A percentile compares a stretch with the other conserved stretches of the same genome.
Evolutionary conservation across 1,140 invertebrate genomes (phyloP).

Genomic region (Brachionus manjavacas): DNA sequence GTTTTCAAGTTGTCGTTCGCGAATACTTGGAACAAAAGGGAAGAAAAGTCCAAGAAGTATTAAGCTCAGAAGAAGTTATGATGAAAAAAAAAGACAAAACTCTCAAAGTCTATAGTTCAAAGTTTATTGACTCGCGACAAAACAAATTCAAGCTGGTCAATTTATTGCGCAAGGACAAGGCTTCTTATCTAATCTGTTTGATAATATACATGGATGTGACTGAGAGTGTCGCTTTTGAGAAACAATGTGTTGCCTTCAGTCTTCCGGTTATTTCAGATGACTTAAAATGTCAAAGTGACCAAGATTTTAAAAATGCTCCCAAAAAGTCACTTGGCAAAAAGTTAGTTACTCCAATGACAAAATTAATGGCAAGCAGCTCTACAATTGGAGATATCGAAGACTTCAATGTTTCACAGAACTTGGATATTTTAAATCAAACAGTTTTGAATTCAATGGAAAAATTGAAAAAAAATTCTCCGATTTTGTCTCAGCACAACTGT

Average conservation of each 20-base stretch:
- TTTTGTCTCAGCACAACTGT: neutral
- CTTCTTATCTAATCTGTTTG: slow-evolving; percentile 24
- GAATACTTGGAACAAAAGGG: slow-evolving; percentile 7
- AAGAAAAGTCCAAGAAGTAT: neutral
- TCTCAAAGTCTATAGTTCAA: slow-evolving; percentile 24
- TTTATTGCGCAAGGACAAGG: slow-evolving; percentile 12
- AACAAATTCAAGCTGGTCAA: slow-evolving; percentile 41
- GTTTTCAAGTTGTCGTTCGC: slow-evolving; percentile 33
- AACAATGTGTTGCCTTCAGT: slow-evolving; percentile 29
- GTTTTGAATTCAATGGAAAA: neutral
- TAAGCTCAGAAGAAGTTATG: neutral
- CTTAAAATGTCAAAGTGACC: neutral
- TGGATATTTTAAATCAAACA: neutral
- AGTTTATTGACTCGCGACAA: slow-evolving; percentile 27
- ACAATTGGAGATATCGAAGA: neutral
- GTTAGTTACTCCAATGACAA: neutral
- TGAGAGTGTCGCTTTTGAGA: slow-evolving; percentile 38
- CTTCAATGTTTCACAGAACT: neutral
- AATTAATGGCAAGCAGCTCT: neutral
- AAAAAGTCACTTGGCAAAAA: neutral
- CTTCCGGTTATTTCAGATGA: neutral
- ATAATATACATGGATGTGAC: slow-evolving; percentile 42
- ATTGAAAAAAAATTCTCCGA: neutral
- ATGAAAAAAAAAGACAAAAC: slow-evolving; percentile 28
- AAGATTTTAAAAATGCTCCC: neutral